These are phyloP conservation scores for Pogonomyrmex barbatus DNA, from an alignment of 1,140 invertebrate species.

Conservation along the genomic window DNA sequence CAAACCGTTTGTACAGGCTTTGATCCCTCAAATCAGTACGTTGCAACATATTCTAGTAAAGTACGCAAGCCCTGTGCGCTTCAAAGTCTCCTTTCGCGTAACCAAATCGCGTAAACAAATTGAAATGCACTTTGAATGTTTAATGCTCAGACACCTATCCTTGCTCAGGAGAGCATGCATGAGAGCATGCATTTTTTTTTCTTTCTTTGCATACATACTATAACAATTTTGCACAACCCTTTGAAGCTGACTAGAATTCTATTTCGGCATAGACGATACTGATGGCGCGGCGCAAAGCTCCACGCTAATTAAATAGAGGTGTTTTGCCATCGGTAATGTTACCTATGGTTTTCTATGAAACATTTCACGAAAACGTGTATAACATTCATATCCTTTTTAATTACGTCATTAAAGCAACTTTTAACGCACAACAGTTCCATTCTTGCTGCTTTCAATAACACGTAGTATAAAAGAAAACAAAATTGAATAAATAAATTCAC, in stretches of 20 bases:
- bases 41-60: conserved; percentile 68
- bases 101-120: conserved; percentile 3
- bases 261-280: background rate
- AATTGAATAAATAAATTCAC: conserved; percentile 16
- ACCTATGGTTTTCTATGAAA: background rate
- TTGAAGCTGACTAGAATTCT: conserved; percentile 32
- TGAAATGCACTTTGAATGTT: conserved; percentile 68
- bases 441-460: background rate
- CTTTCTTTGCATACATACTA: conserved; percentile 2
- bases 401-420: conserved; percentile 6
- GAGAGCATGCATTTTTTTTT: background rate
- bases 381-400: background rate
- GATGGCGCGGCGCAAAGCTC: background rate
- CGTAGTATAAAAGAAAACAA: background rate
- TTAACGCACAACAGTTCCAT: background rate
- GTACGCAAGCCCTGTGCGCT: conserved; percentile 68
- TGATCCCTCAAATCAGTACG: conserved; percentile 76
- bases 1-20: conserved; percentile 64
- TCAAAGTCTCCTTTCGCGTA: conserved; percentile 65
- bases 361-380: background rate
- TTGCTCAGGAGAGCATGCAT: background rate
- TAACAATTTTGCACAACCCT: conserved; percentile 19
- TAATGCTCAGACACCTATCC: conserved; percentile 62
- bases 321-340: background rate
- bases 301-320: conserved; percentile 44